These are phyloP conservation scores for Trichomalopsis sarcophagae DNA, from an alignment of 1,140 invertebrate species.

Conservation along the genomic window DNA sequence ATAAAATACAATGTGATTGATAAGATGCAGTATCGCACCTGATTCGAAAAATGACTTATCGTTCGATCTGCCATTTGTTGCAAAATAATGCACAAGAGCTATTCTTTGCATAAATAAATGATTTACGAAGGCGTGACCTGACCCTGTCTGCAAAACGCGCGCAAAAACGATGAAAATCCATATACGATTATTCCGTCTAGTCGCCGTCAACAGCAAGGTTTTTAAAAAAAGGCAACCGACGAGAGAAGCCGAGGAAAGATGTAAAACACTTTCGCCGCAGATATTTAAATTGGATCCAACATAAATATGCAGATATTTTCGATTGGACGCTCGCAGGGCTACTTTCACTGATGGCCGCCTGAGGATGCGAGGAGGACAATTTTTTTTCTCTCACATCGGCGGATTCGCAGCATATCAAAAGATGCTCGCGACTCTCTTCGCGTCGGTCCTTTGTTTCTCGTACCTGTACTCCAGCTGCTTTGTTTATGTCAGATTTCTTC, in stretches of 20 bases:
- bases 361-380: background rate
- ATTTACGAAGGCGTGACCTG: too few relatives aligned
- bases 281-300: constrained; percentile 39
- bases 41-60: too few relatives aligned
- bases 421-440: background rate
- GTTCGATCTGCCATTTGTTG: too few relatives aligned
- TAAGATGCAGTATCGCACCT: too few relatives aligned
- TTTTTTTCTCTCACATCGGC: background rate
- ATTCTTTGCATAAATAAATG: too few relatives aligned
- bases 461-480: too few relatives aligned
- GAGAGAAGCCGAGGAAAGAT: background rate
- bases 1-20: too few relatives aligned
- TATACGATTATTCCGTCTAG: too few relatives aligned
- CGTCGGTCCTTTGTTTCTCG: background rate
- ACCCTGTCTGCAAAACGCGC: background rate
- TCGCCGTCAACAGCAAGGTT: too few relatives aligned
- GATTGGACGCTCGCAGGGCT: constrained; percentile 33
- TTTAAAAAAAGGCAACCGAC: too few relatives aligned
- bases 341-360: constrained; percentile 36
- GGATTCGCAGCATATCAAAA: background rate
- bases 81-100: background rate
- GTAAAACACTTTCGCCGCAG: constrained; percentile 45
- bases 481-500: background rate
- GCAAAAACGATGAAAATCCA: background rate
- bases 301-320: constrained; percentile 21